Evolutionary conservation across 2,113 vertebrate genomes (phyloP), one percentile per base, ranked within the genome.

Genomic region (Grammomys dolichurus): DNA sequence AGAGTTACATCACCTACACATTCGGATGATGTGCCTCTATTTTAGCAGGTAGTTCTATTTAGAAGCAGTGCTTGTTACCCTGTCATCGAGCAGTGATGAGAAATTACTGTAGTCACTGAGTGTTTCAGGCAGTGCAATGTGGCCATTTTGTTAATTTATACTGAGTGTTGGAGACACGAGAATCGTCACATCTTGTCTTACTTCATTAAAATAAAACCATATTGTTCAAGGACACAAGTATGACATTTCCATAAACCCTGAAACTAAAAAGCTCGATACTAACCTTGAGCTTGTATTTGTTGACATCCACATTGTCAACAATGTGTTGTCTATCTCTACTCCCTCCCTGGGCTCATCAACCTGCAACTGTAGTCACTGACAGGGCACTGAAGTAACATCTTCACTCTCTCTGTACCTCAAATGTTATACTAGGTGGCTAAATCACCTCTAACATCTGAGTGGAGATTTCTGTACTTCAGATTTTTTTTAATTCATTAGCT

Each of bases 121-220:
- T 69, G 76, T 8, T 85, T 93, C 69, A 6, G 94, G 36, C 0
- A 36, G 82, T 77, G 12, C 20, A 78, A 33, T 31, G 56, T 91
- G 63, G 43, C 13, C 7, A 91, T 65, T 90, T 70, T 89, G 58
- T 19, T 80, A 65, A 84, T 95, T 92, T 95, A 69, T 93, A 93
- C 12, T 63, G 92, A 95, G 94, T 8, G 56, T 86, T 8, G 22
- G 22, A 94, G 56, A 26, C 63, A 95, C 56, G 93, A 95, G 93
- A 95, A 24, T 46, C 31, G 94, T 54, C 24, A 67, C 72, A 89
- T 60, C 89, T 91, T 51, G 10, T 87, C 46, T 93, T 91, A 78
- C 76, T 93, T 87, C 94, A 82, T n/a, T 46, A 63, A 7, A 95
- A 89, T 58, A 33, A 60, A 95, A 67, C 78, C 85, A 10, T 90